phyloP scores from a whole-genome alignment of 2,113 vertebrate species.

The Capra hircus region DNA sequence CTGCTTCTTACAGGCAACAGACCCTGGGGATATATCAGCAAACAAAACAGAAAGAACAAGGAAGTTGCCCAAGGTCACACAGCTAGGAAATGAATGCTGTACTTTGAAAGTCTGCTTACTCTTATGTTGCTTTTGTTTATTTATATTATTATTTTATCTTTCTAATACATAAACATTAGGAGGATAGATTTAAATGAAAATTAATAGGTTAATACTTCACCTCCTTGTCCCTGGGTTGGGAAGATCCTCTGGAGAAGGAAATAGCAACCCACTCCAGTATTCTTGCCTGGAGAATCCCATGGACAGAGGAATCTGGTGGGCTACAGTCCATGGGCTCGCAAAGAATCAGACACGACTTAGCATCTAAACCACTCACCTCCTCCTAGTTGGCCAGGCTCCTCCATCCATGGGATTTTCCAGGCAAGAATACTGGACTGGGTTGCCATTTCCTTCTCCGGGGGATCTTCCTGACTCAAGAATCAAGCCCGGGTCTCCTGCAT shows the following conservation, averaged over 20 bases:
- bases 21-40: not conserved
- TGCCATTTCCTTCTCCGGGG: too few relatives aligned
- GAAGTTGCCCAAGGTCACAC: not conserved
- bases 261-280: not conserved
- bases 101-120: not conserved
- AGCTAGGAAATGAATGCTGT: not conserved
- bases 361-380: not conserved
- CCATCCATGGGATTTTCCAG: too few relatives aligned
- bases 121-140: not conserved
- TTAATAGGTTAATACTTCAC: not conserved
- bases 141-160: not conserved
- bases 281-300: not conserved
- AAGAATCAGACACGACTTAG: not conserved
- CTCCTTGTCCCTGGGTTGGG: not conserved
- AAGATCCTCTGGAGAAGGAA: not conserved
- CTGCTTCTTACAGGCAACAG: not conserved
- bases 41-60: not conserved
- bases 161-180: not conserved
- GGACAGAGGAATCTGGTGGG: not conserved
- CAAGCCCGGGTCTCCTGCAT: too few relatives aligned
- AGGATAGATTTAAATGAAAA: slow-evolving; percentile 13
- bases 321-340: not conserved
- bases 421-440: too few relatives aligned
- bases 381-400: not conserved
- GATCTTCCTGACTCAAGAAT: too few relatives aligned